phyloP scores from a whole-genome alignment of 2,113 vertebrate species.

The Egretta garzetta region DNA sequence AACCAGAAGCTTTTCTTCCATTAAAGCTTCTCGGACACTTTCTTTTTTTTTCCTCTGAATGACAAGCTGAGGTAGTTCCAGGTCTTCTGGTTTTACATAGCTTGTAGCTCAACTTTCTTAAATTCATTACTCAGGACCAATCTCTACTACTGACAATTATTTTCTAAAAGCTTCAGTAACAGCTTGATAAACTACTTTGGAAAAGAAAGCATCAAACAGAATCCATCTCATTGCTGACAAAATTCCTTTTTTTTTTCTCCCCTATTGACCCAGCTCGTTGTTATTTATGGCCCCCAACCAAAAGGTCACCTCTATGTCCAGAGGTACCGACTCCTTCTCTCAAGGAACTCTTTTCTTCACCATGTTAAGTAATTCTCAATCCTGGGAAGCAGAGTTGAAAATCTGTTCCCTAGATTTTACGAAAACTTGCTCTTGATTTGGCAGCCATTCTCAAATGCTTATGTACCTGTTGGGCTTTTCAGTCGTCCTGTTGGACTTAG shows the following conservation, averaged over 20 bases:
- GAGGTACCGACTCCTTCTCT: neutral
- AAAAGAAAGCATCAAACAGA: neutral
- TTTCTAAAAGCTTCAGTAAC: neutral
- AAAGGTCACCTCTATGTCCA: neutral
- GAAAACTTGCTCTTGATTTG: neutral
- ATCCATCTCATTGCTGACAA: neutral
- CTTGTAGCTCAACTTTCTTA: neutral
- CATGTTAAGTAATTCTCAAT: neutral
- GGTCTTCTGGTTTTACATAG: neutral
- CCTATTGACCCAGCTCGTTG: neutral
- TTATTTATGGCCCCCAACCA: neutral
- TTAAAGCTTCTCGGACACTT: neutral
- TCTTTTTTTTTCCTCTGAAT: neutral
- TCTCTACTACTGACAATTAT: neutral
- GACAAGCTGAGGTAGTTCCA: neutral
- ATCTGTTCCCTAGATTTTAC: neutral
- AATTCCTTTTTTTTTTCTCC: neutral
- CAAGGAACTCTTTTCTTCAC: neutral
- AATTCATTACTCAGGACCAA: neutral
- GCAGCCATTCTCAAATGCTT: neutral
- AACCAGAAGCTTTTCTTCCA: neutral
- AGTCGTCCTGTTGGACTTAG: neutral
- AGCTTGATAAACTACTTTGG: neutral
- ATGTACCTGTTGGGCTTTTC: neutral
- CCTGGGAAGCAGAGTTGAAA: neutral